Evolutionary conservation across 64 coral and sea anemone genomes (phyloP).

Genomic region (Catalaphyllia jardinei): DNA sequence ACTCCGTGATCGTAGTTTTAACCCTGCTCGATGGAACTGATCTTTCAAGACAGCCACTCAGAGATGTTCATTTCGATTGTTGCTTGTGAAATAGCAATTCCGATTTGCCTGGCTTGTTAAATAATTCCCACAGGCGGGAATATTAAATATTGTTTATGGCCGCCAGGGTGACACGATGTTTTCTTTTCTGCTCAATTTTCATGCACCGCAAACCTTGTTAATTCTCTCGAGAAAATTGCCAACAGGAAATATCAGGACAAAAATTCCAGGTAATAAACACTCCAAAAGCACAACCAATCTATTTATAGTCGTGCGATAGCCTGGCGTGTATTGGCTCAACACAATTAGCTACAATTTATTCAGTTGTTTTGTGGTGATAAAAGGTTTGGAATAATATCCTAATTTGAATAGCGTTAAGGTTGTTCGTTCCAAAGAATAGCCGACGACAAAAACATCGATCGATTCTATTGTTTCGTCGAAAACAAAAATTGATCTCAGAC

Average conservation of each 20-base stretch:
- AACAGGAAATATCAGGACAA: conserved; percentile 13
- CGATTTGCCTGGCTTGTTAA: conserved; percentile 23
- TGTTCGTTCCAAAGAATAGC: conserved; percentile 13
- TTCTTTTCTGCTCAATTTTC: conserved; percentile 30
- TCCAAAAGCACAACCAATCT: background rate
- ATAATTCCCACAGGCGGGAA: conserved; percentile 51
- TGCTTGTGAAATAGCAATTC: conserved; percentile 3
- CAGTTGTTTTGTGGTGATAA: conserved; percentile 35
- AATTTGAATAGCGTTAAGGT: conserved; percentile 38
- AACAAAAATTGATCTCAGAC: conserved; percentile 5
- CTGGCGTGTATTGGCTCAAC: background rate
- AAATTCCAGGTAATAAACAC: conserved; percentile 3
- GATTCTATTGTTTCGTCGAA: conserved; percentile 24
- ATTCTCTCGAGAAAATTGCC: conserved; percentile 11
- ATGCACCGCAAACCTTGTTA: conserved; percentile 8
- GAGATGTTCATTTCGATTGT: conserved; percentile 9
- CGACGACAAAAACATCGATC: background rate
- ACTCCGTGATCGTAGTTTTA: background rate
- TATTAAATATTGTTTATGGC: conserved; percentile 46
- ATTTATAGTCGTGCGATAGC: conserved; percentile 29
- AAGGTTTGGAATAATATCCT: conserved; percentile 20
- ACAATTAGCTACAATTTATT: conserved; percentile 13
- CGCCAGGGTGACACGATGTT: conserved; percentile 3
- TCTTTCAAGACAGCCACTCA: background rate
- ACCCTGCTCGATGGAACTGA: background rate